These are phyloP conservation scores for Dyspetes luteomarginatus DNA, from an alignment of 2,888 invertebrate genomes.

Conservation along the genomic window DNA sequence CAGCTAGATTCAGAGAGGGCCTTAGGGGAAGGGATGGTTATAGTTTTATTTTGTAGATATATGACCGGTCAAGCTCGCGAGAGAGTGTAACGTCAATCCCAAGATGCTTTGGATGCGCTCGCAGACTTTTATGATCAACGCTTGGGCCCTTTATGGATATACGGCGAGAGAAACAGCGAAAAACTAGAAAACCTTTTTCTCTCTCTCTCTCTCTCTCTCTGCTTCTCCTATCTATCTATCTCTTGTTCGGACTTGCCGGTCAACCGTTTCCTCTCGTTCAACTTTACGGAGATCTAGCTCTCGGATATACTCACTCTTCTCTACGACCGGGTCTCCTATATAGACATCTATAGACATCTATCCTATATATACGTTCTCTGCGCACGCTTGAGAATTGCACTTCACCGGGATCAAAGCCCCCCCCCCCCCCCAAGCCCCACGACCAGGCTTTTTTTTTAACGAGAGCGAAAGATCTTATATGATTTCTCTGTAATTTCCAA, in stretches of 20 bases:
- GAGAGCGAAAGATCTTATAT: background rate
- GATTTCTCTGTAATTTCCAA: background rate
- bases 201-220: too few relatives aligned
- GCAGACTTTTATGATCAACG: slow-evolving; percentile 64
- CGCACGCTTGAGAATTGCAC: slow-evolving; percentile 55
- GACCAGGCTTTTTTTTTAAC: background rate
- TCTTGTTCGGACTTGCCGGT: background rate
- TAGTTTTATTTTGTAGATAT: slow-evolving; percentile 63
- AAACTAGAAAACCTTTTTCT: background rate
- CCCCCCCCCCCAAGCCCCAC: background rate
- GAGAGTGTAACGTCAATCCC: slow-evolving; percentile 46
- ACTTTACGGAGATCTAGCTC: slow-evolving; percentile 21
- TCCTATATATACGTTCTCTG: slow-evolving; percentile 9
- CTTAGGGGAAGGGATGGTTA: slow-evolving; percentile 54
- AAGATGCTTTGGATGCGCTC: slow-evolving; percentile 40
- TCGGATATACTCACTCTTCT: slow-evolving; percentile 8
- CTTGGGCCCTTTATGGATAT: slow-evolving; percentile 65
- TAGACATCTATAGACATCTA: too few relatives aligned
- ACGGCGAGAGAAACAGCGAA: slow-evolving; percentile 20
- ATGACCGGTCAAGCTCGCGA: slow-evolving; percentile 51
- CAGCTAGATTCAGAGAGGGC: slow-evolving; percentile 26
- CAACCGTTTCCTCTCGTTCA: background rate
- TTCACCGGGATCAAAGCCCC: slow-evolving; percentile 51
- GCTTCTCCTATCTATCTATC: background rate
- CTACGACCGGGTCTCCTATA: slow-evolving; percentile 28